Base-by-base conservation (phyloP, 1,140 invertebrate species). In the Atta texana region DNA sequence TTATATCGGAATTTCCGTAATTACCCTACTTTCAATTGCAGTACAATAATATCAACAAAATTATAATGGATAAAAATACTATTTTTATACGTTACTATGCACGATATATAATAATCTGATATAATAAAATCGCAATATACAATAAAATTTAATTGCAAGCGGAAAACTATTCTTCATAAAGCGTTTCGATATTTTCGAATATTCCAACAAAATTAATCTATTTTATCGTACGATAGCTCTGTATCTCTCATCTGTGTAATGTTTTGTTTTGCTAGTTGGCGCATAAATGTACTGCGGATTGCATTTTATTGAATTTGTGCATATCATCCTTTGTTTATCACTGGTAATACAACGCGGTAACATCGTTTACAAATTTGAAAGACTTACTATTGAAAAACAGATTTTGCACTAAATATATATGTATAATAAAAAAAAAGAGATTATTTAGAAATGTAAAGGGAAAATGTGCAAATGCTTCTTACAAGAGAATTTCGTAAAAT, bases 281-380 rank as follows among this genome's bases (percentile, higher is more conserved):
- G 28, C 24, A 84, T 68, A 74, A 84, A 84, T 57, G 24, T 21
- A 55, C 31, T n/a, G 49, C 31, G 34, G n/a, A 81, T 82, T 59
- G 55, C 24, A 31, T 82, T 84, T 84, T 84, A 84, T 84, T 34
- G 18, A 82, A 74, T 74, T 49, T 10, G n/a, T n/a, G 63, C 39
- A n/a, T 74, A 39, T 76, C 55, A 55, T 44, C 21, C 39, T 84
- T 74, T 82, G 21, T 82, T 81, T 61, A 49, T 72, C 16, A 21
- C 44, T 31, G 5, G 39, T 78, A 57, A 69, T 72, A 49, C 16
- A 49, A 28, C 0, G 64, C 6, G 14, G 10, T 44, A 63, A 21
- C 39, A 49, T 51, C 2, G n/a, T 24, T 34, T 61, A 55, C 28
- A 2, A 61, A 74, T 84, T 44, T 49, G 18, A 18, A 24, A n/a